Evolutionary conservation across 64 coral and sea anemone genomes (phyloP), one percentile per base, ranked within the genome.

Genomic region (Stichodactyla helianthus): DNA sequence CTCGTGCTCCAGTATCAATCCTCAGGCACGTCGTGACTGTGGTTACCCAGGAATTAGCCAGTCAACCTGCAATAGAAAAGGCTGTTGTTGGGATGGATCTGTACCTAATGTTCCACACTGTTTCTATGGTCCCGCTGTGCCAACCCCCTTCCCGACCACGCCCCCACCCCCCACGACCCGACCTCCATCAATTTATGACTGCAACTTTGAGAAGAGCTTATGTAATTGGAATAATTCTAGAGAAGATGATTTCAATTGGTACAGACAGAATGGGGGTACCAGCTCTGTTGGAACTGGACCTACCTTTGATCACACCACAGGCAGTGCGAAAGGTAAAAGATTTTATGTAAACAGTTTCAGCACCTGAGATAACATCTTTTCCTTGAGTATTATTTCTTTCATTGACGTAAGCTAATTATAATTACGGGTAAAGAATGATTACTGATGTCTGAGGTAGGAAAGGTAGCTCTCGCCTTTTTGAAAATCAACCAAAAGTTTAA

Each of bases 211-310:
- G 59, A 61, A 51, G 2, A 83, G 71, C 14, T 82, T 90, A 22
- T 96, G 94, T 68, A 96, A 90, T 79, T 96, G 94, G 94, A 96
- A 96, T 64, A 92, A 96, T 70, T 93, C 94, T 0, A 79, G 76
- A n/a, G 94, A 96, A 77, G 94, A 96, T 55, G 77, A 96, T 28
- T 96, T 96, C 25, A 71, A 96, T 28, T 96, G 94, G 94, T 6
- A 23, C 1, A 96, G 94, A 58, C 13, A 65, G 20, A 86, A 52
- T 27, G 94, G 94, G 9, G 11, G 64, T 23, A 86, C 94, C 18
- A 44, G 67, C 13, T 93, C 91, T 0, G 18, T 55, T 22, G 85
- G 86, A 65, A 96, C 94, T 50, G 94, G 94, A 67, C 94, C 94
- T 11, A 18, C 85, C 0, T 86, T 89, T 79, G 94, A 96, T 79